Evolutionary conservation across 1,140 invertebrate genomes (phyloP).

Genomic region (Magallana ariakensis): DNA sequence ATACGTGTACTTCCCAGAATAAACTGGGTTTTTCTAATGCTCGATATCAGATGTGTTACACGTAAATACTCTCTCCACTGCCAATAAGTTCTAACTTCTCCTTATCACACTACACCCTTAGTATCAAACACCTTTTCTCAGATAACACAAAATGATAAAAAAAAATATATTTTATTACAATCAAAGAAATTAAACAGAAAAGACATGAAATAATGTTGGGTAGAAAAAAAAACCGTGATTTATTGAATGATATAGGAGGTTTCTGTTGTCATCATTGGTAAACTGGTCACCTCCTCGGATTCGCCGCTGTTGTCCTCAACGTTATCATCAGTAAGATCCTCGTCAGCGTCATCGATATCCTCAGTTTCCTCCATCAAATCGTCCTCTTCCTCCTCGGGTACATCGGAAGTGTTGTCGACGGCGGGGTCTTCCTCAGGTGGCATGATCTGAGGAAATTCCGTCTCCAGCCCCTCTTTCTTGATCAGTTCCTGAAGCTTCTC

Average conservation of each 20-base stretch:
- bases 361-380: not conserved
- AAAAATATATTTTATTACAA: too few relatives aligned
- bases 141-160: too few relatives aligned
- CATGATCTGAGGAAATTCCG: not conserved
- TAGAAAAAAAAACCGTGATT: too few relatives aligned
- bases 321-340: not conserved
- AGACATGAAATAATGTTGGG: too few relatives aligned
- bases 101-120: too few relatives aligned
- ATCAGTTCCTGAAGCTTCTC: slow-evolving; percentile 20
- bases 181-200: too few relatives aligned
- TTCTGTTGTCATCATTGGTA: slow-evolving; percentile 1
- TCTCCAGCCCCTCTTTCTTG: not conserved
- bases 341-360: not conserved
- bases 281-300: not conserved
- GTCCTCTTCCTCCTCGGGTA: not conserved
- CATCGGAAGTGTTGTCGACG: not conserved
- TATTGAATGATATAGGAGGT: not conserved
- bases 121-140: too few relatives aligned
- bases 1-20: too few relatives aligned
- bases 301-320: not conserved
- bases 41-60: too few relatives aligned
- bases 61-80: too few relatives aligned
- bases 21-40: too few relatives aligned
- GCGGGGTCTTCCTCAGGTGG: not conserved
- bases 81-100: too few relatives aligned